These are phyloP conservation scores for Butastur rufipennis DNA, from an alignment of 2,113 vertebrate genomes.

Conservation along the genomic window DNA sequence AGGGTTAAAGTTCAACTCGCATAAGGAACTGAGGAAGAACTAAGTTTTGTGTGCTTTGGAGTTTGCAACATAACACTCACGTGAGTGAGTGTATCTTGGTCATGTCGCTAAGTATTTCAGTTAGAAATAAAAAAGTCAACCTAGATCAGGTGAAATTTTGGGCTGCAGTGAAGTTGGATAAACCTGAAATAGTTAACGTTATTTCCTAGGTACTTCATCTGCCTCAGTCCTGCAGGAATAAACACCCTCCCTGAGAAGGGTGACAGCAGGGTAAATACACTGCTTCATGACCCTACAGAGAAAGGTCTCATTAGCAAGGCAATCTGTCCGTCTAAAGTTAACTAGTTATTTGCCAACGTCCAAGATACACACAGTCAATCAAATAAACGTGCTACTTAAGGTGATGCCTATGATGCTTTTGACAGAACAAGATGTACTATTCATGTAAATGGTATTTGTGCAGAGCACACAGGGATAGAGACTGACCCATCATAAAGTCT, in stretches of 20 bases:
- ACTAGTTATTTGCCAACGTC: neutral
- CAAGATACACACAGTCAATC: neutral
- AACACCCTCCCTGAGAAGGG: neutral
- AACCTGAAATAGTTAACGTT: neutral
- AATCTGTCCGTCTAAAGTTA: neutral
- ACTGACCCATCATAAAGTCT: neutral
- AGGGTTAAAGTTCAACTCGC: neutral
- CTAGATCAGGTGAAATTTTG: neutral
- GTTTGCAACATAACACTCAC: accelerated
- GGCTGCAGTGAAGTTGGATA: neutral
- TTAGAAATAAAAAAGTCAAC: neutral
- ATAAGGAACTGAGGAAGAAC: neutral
- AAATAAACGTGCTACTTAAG: neutral
- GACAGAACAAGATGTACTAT: neutral
- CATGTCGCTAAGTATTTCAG: neutral
- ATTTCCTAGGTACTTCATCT: neutral
- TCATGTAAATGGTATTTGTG: neutral
- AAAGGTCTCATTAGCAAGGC: neutral
- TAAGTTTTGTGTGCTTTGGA: neutral
- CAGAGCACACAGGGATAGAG: neutral
- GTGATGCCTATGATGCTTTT: neutral
- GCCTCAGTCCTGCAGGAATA: neutral
- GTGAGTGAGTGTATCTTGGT: neutral
- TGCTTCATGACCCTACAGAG: neutral
- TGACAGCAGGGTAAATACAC: neutral